Evolutionary conservation across 2,797 vertebrate species (phyloP), one percentile per base, ranked within the genome.

Genomic region (Cheracebus regulus): DNA sequence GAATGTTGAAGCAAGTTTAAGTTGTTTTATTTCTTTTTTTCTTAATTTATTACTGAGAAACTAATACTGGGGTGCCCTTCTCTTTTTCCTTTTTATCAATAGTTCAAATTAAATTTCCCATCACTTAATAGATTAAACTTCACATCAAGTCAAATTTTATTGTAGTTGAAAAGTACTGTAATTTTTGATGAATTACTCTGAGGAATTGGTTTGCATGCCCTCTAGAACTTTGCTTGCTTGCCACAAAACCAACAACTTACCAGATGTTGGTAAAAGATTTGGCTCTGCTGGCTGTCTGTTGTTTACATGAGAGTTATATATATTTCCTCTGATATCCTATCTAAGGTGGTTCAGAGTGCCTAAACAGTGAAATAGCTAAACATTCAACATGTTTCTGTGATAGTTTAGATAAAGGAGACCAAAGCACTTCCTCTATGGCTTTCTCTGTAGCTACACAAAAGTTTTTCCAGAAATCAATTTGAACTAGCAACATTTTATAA

Each of bases 91-190:
- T 84, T 15, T 73, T 80, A 90, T 14, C 33, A 39, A 52, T 87
- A 95, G 57, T 52, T 84, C 46, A 85, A 78, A 76, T 33, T 75
- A 52, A 89, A 81, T 78, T 72, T 85, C 41, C 84, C 83, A 58
- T 93, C 28, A 39, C 17, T 90, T 70, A 84, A 72, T 87, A 95
- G 78, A 80, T 30, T 61, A 46, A 89, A 84, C 81, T 72, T 88
- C 36, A 78, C 83, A 58, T 92, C 36, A 90, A 76, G 88, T 84
- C 22, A 78, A n/a, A 75, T 79, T 87, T 67, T 7, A 92, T 93
- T 96, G 41, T 91, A 80, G 26, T 55, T 93, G n/a, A 92, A 94
- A 96, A 79, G 33, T 57, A 55, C 50, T 73, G 9, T 83, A 0
- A 64, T 90, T 52, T 89, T 94, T 55, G n/a, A 30, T 91, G 41